phyloP scores from a whole-genome alignment of 2,888 invertebrate genomes.

The Junonia oenone region DNA sequence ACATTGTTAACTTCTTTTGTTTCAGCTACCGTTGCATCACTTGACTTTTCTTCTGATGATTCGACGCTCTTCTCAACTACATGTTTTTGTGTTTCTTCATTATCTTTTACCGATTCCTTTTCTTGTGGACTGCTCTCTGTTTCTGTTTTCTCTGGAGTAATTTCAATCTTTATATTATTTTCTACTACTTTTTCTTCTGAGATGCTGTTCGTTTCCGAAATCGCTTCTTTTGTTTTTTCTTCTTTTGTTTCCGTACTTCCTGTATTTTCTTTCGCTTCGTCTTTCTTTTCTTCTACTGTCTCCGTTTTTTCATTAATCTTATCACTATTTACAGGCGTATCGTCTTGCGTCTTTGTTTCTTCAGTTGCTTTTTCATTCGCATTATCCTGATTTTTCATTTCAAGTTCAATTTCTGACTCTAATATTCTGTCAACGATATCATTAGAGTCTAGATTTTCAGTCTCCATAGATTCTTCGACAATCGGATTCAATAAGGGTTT shows the following conservation, averaged over 20 bases:
- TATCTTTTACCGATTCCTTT: slow-evolving; percentile 34
- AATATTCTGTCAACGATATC: slow-evolving; percentile 66
- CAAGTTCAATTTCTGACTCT: slow-evolving; percentile 59
- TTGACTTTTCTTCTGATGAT: slow-evolving; percentile 14
- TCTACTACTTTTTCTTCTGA: slow-evolving; percentile 33
- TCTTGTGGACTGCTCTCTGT: slow-evolving; percentile 23
- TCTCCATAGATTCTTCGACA: slow-evolving; percentile 61
- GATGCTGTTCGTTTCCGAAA: slow-evolving; percentile 22
- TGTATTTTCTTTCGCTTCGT: slow-evolving; percentile 9
- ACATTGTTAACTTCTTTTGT: slow-evolving; percentile 28
- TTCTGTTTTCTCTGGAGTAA: slow-evolving; percentile 17
- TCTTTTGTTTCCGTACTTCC: slow-evolving; percentile 9
- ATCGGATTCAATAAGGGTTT: slow-evolving; percentile 61
- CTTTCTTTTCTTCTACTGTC: slow-evolving; percentile 2
- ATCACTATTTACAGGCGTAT: not conserved
- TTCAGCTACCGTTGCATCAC: slow-evolving; percentile 21
- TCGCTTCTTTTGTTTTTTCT: slow-evolving; percentile 24
- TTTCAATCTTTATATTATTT: slow-evolving; percentile 29
- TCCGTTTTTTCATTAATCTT: slow-evolving; percentile 1
- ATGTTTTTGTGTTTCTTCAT: slow-evolving; percentile 27
- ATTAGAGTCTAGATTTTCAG: slow-evolving; percentile 57
- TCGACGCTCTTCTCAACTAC: slow-evolving; percentile 19
- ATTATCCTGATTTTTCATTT: slow-evolving; percentile 50
- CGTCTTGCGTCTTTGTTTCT: slow-evolving; percentile 3
- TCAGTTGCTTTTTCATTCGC: slow-evolving; percentile 32